These are phyloP conservation scores for Brevimyrus niger DNA, from an alignment of 2,113 vertebrate species.

Conservation along the genomic window DNA sequence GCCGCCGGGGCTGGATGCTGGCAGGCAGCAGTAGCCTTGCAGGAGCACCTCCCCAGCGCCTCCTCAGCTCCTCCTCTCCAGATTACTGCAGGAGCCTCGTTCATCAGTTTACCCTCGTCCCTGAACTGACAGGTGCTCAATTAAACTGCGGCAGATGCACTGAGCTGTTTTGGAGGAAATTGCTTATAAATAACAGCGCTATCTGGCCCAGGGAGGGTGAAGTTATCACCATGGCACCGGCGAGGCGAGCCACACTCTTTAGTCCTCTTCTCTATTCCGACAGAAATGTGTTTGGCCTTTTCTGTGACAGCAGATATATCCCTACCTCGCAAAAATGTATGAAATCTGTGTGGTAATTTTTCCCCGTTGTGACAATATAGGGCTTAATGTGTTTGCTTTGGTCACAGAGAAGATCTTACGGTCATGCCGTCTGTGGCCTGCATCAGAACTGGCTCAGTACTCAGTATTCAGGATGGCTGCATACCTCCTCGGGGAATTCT, in stretches of 20 bases:
- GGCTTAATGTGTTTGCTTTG: neutral
- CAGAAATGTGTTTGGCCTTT: neutral
- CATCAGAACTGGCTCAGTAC: neutral
- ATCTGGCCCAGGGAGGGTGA: slow-evolving; percentile 27
- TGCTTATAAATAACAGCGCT: slow-evolving; percentile 44
- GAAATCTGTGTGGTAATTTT: neutral
- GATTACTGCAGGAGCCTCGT: slow-evolving; percentile 43
- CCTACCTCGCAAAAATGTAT: neutral
- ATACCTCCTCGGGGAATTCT: neutral
- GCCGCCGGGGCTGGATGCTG: neutral
- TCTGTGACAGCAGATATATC: neutral
- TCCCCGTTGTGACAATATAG: neutral
- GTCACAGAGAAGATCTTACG: neutral
- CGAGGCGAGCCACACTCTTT: neutral
- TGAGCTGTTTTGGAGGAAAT: slow-evolving; percentile 21
- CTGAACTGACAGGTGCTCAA: slow-evolving; percentile 14
- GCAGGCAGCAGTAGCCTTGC: neutral
- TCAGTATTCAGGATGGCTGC: neutral
- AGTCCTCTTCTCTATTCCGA: neutral
- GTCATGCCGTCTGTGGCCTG: neutral
- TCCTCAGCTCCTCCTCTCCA: slow-evolving; percentile 48
- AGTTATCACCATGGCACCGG: slow-evolving; percentile 30
- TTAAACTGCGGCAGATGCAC: slow-evolving; percentile 29
- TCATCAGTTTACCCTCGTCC: slow-evolving; percentile 8
- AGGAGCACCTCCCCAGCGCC: slow-evolving; percentile 20